A percentile compares a stretch with the other conserved stretches of the same genome.
Conservation (phyloP, 2,888 invertebrate species). For the Linyphia triangularis region DNA sequence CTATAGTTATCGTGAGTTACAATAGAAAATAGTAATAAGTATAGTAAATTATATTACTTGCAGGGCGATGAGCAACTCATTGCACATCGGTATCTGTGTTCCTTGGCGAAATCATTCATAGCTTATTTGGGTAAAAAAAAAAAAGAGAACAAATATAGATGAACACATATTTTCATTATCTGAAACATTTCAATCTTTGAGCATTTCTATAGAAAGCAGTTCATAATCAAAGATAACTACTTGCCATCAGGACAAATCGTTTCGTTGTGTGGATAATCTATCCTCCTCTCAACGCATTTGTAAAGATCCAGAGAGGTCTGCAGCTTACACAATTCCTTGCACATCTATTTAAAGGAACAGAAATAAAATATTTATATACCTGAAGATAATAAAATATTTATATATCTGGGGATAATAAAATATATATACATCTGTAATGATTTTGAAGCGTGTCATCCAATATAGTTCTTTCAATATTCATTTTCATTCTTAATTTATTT, state of each 20-base stretch:
- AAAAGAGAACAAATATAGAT: neutral
- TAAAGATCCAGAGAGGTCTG: constrained; percentile 17
- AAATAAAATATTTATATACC: too few species aligned
- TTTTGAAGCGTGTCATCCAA: too few species aligned
- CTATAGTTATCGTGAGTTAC: too few species aligned
- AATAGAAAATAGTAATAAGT: too few species aligned
- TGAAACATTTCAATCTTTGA: neutral
- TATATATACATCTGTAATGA: too few species aligned
- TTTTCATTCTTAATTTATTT: too few species aligned
- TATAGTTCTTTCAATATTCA: too few species aligned
- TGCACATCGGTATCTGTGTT: constrained; percentile 29
- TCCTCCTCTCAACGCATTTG: constrained; percentile 42
- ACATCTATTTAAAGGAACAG: constrained; percentile 33
- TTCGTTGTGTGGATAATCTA: constrained; percentile 60
- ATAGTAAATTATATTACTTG: constrained; percentile 10
- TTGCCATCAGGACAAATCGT: constrained; percentile 37
- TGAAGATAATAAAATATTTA: too few species aligned
- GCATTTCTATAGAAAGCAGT: neutral
- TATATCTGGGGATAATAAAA: too few species aligned
- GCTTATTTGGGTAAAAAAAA: neutral
- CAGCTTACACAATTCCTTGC: constrained; percentile 62
- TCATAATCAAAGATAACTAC: neutral
- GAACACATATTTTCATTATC: neutral
- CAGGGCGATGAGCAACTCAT: constrained; percentile 44
- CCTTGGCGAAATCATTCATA: constrained; percentile 13